Evolutionary conservation across 2,113 vertebrate species (phyloP).

Genomic region (Tragelaphus buxtoni): DNA sequence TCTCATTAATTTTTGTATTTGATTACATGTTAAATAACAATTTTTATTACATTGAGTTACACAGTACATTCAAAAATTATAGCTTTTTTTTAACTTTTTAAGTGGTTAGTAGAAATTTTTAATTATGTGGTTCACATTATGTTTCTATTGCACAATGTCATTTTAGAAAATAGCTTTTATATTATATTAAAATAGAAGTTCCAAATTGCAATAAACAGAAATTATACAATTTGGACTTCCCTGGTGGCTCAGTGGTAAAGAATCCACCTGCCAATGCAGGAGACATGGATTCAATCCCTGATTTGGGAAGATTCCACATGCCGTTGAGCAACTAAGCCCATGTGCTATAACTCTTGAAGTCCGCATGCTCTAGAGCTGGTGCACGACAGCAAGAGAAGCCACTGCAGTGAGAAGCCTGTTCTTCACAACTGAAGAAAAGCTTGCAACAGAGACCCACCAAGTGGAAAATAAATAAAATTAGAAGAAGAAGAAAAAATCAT

Average conservation of each 20-base stretch:
- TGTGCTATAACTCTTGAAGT: neutral
- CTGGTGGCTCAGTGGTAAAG: neutral
- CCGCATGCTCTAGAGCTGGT: neutral
- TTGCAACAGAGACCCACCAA: neutral
- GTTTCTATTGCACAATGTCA: neutral
- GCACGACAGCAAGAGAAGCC: neutral
- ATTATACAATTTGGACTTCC: neutral
- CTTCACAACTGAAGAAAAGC: neutral
- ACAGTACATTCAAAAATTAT: no score
- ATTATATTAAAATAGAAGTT: neutral
- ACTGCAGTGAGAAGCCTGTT: neutral
- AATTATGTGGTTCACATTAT: neutral
- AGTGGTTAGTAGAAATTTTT: neutral
- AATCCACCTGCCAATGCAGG: neutral
- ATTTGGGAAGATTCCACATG: neutral
- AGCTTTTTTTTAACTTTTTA: no score
- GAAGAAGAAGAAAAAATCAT: neutral
- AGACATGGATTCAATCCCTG: neutral
- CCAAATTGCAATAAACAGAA: neutral
- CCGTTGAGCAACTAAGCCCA: neutral
- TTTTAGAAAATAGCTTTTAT: slow-evolving; percentile 9
- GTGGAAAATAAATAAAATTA: neutral
- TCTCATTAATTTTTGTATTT: no score
- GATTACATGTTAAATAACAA: no score
- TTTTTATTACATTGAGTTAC: no score